Base-by-base conservation (phyloP, 2,888 invertebrate species). In the Epicampocera succincta region DNA sequence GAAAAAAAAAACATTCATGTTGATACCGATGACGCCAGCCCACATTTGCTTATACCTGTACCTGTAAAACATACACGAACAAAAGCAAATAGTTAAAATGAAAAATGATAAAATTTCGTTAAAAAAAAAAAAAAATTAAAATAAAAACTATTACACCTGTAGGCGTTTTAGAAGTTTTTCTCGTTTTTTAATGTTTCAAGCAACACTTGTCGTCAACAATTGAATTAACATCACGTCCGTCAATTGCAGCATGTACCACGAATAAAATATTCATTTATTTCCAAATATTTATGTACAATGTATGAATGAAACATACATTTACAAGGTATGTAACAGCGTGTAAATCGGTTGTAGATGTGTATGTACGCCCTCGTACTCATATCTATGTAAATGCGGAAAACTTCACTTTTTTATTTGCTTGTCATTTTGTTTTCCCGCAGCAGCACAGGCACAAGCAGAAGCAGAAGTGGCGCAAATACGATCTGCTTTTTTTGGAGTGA, bases 151-250 rank as follows among this genome's bases (percentile, higher is more conserved):
- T 76, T 56, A 73, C 40, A 38, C 6, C 60, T 29, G 11, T 68
- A 46, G 80, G 72, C 68, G 50, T 73, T 72, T 60, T 46, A 29
- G 56, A 25, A 5, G 15, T 38, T 56, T 33, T 66, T 73, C 38
- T 63, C n/a, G 13, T 17, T 13, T 46, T 40, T 72, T 73, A 81
- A 73, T 61, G 75, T 58, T 63, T 56, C 48, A 61, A 63, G 76
- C 76, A 81, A 76, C 80, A 72, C 72, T 76, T 81, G 80, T 73
- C 72, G 76, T 73, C 61, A 81, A 68, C 76, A 76, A 81, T 81
- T 81, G 80, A 81, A 76, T 81, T 81, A 81, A 81, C 76, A 77
- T 44, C 80, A 76, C 61, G 76, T 81, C 48, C 76, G 60, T 73
- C 73, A 81, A 73, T 76, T 68, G 42, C 61, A 56, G 38, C 80